Evolutionary conservation across 2,113 vertebrate species (phyloP), one percentile per base, ranked within the genome.

Genomic region (Corythoichthys haematopterus): DNA sequence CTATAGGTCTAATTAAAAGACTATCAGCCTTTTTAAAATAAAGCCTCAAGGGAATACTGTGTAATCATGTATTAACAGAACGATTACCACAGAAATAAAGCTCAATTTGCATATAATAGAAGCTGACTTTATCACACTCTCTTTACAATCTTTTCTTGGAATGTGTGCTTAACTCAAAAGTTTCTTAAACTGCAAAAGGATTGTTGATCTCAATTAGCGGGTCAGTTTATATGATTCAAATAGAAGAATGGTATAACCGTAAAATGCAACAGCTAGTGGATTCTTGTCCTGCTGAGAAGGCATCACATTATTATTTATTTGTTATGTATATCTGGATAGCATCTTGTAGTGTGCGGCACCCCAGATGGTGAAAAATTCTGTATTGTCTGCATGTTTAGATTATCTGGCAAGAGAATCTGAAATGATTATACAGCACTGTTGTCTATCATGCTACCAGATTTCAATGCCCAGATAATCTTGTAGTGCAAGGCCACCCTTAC

Each of bases 1-100:
- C 86, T 83, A 84, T 78, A 84, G 88, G 82, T 84, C 88, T 88
- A 88, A 89, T 89, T 89, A 89, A 89, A 87, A 84, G 76, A 83
- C 75, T 76, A 85, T 86, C 85, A 85, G 73, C 68, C 75, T 78
- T 80, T 86, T 84, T 84, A 87, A 80, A 86, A 84, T 76, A 70
- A 80, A 58, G 77, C 84, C 84, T 83, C 76, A 72, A 40, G 77
- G 74, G 85, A 80, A 84, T 79, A 81, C 60, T 69, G 73, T 72
- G 77, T 85, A 89, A 88, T 89, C 80, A 83, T 64, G 14, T 80
- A 86, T 88, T 88, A 88, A 87, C 85, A 83, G 85, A 86, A 85
- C 82, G 84, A 88, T 88, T 86, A 88, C 79, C 77, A 75, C 85
- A 79, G 79, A 84, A 89, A 84, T 83, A 84, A 84, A 81, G 76